Evolutionary conservation across 2,888 invertebrate genomes (phyloP).

Genomic region (Ennomos quercinarius): DNA sequence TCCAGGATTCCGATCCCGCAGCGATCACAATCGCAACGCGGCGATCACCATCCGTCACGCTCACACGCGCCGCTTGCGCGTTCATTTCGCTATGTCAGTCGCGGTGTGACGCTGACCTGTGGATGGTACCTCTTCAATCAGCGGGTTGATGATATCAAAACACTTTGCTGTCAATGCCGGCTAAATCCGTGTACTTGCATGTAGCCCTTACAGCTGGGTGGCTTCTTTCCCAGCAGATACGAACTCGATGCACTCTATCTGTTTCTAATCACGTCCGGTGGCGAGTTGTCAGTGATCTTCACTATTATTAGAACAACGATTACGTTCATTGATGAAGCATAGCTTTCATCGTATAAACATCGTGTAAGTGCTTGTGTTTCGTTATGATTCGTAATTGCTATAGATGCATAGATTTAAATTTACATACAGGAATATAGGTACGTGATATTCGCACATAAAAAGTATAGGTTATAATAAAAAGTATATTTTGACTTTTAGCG

Average conservation of each 20-base stretch:
- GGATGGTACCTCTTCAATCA: constrained; percentile 42
- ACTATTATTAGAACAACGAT: constrained; percentile 34
- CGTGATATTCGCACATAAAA: too few relatives aligned
- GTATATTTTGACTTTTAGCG: too few relatives aligned
- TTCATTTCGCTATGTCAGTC: constrained; percentile 32
- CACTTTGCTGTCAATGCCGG: constrained; percentile 38
- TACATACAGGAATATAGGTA: neutral
- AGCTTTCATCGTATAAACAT: constrained; percentile 21
- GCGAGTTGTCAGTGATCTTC: constrained; percentile 29
- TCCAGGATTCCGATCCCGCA: constrained; percentile 74
- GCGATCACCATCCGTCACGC: constrained; percentile 63
- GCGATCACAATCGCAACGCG: constrained; percentile 64
- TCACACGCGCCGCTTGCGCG: constrained; percentile 56
- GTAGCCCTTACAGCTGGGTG: constrained; percentile 12
- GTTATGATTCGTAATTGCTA: neutral
- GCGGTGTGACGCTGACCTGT: constrained; percentile 46
- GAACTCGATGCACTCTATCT: constrained; percentile 14
- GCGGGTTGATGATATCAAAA: constrained; percentile 38
- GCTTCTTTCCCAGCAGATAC: constrained; percentile 5
- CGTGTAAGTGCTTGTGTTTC: constrained; percentile 3
- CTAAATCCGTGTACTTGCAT: constrained; percentile 17
- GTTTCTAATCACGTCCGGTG: constrained; percentile 47
- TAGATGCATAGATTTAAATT: neutral
- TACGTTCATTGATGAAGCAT: constrained; percentile 28
- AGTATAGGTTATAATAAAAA: too few relatives aligned